phyloP scores from a whole-genome alignment of 2,888 invertebrate species.

The Xanthia icteritia region DNA sequence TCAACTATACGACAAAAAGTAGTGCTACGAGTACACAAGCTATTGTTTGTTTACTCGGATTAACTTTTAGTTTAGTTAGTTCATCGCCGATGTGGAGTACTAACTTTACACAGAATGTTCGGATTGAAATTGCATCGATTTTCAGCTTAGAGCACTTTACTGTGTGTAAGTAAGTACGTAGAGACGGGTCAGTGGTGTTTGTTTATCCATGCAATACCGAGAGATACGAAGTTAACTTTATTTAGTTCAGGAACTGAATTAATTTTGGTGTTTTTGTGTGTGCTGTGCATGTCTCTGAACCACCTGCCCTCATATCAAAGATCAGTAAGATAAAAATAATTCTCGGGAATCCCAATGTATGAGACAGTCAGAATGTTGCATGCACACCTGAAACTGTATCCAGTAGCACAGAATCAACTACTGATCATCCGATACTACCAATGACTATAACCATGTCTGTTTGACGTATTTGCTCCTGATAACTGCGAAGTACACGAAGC shows the following conservation, averaged over 20 bases:
- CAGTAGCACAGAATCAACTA: background rate
- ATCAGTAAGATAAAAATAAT: background rate
- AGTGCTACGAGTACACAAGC: conserved; percentile 8
- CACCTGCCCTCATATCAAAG: background rate
- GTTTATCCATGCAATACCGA: conserved; percentile 11
- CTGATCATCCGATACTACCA: background rate
- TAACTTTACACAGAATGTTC: conserved; percentile 32
- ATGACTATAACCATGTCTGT: background rate
- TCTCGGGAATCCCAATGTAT: background rate
- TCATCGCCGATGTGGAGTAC: conserved; percentile 16
- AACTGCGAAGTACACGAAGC: background rate
- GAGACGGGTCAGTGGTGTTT: conserved; percentile 36
- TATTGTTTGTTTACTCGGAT: conserved; percentile 16
- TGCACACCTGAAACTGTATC: background rate
- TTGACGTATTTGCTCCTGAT: background rate
- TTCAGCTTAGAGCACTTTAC: conserved; percentile 39
- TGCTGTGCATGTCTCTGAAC: background rate
- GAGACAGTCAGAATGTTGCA: background rate
- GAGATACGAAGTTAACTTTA: conserved; percentile 13
- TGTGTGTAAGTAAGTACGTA: conserved; percentile 28
- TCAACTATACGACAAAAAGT: background rate
- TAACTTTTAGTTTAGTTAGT: conserved; percentile 32
- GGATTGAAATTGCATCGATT: conserved; percentile 59
- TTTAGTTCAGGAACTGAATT: conserved; percentile 18
- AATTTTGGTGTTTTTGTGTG: background rate